Base-by-base conservation (phyloP, 1,140 invertebrate genomes). In the Pseudomyrmex flavicornis region DNA sequence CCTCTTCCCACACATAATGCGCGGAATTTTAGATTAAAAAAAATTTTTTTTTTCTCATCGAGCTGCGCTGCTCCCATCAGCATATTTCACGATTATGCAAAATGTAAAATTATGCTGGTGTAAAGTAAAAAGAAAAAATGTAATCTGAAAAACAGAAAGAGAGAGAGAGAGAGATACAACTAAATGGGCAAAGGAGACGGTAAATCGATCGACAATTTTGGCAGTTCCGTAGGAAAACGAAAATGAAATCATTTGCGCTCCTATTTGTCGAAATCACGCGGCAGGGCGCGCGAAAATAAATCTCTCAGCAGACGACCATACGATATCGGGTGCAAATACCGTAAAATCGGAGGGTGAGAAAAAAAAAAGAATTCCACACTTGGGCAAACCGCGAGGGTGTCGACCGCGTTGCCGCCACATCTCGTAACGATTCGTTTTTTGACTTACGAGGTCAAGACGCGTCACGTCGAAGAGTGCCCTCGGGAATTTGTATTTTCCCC, bases 401-500 rank as follows among this genome's bases (percentile, higher is more conserved):
- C 46, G 46, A 59, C 54, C 35, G 35, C 0, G 35, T 35, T 35
- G 13, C 2, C 8, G 48, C 22, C 63, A 58, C 46, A 44, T 22
- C 20, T 59, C 56, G 22, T 58, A 13, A 54, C 73, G 58, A 88
- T 82, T 83, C 85, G 73, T 82, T 62, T 75, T 69, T 61, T 35
- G 72, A 87, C 66, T 88, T 85, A 88, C 58, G 72, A 48, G 44
- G 26, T 13, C 35, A 35, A 58, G 10, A 3, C 61, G 15, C 26
- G 35, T 7, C 35, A 4, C 35, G 35, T 5, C 5, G 44, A 22
- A 35, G 44, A 7, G 50, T 35, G 69, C n/a, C n/a, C 59, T 70
- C 15, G 12, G 61, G 82, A 87, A 87, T 88, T 87, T 88, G 65
- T 65, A 88, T 88, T 44, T 35, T 17, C 17, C 22, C 70, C 22